These are phyloP conservation scores for Apantesis nais DNA, from an alignment of 2,888 invertebrate genomes.

Conservation along the genomic window DNA sequence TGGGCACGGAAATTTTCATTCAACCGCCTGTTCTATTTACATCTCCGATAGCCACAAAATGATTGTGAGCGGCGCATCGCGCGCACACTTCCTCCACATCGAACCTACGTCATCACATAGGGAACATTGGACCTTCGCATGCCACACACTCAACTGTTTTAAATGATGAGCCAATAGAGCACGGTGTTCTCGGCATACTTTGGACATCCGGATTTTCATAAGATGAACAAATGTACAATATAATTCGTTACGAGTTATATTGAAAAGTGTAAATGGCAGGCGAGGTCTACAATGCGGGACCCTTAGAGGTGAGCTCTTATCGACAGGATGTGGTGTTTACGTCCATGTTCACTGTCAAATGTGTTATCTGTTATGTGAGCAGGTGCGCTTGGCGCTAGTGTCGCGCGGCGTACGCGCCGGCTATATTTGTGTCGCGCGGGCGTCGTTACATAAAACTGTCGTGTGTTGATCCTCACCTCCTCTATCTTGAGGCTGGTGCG, in stretches of 20 bases:
- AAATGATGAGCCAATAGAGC: conserved; percentile 32
- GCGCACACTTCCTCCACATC: conserved; percentile 75
- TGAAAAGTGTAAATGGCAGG: conserved; percentile 36
- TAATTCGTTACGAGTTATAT: conserved; percentile 24
- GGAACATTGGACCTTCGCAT: conserved; percentile 67
- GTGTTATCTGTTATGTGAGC: conserved; percentile 82
- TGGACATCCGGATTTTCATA: conserved; percentile 64
- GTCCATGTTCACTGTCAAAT: conserved; percentile 79
- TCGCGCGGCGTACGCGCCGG: conserved; percentile 62
- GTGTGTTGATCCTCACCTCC: conserved; percentile 87
- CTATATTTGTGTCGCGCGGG: conserved; percentile 76
- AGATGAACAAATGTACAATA: conserved; percentile 47
- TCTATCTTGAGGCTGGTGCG: conserved; percentile 90
- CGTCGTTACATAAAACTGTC: conserved; percentile 76
- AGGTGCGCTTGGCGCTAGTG: conserved; percentile 67
- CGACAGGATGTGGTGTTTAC: conserved; percentile 69
- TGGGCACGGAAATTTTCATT: conserved; percentile 80
- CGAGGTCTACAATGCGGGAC: conserved; percentile 32
- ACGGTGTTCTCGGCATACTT: conserved; percentile 64
- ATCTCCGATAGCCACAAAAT: conserved; percentile 70
- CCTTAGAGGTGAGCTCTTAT: conserved; percentile 35
- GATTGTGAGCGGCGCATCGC: conserved; percentile 69
- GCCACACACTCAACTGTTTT: conserved; percentile 44
- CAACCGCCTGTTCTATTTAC: conserved; percentile 80
- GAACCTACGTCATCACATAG: conserved; percentile 55